phyloP scores from a whole-genome alignment of 2,888 invertebrate species.

The Dorcus hopei region DNA sequence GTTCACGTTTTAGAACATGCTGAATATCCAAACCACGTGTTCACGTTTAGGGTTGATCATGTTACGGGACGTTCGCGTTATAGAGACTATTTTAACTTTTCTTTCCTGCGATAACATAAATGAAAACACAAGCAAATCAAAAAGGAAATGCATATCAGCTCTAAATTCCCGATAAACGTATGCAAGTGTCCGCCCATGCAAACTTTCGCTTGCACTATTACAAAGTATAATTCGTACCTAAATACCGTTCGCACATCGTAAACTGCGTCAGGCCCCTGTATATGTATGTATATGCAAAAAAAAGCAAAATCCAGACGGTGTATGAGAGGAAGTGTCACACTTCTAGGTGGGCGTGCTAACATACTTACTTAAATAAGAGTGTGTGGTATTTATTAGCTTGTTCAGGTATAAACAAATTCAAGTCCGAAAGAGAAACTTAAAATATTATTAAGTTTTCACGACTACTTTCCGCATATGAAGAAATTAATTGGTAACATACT shows the following conservation, averaged over 20 bases:
- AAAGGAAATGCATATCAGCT: not conserved
- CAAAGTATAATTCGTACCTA: slow-evolving; percentile 19
- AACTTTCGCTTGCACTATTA: slow-evolving; percentile 17
- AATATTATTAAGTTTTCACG: not conserved
- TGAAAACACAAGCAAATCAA: not conserved
- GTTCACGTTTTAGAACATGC: too few species aligned
- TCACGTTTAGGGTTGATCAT: too few species aligned
- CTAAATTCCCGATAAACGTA: not conserved
- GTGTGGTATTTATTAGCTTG: slow-evolving; percentile 3
- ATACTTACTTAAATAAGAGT: not conserved
- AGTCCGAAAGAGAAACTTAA: not conserved
- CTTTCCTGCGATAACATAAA: not conserved
- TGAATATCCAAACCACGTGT: too few species aligned
- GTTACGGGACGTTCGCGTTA: too few species aligned
- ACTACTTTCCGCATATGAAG: not conserved
- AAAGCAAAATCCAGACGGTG: not conserved
- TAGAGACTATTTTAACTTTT: too few species aligned
- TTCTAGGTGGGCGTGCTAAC: slow-evolving; percentile 3
- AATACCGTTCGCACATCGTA: slow-evolving; percentile 17
- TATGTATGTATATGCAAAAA: not conserved
- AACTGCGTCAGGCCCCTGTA: not conserved
- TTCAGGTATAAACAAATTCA: slow-evolving; percentile 1
- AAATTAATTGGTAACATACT: too few species aligned
- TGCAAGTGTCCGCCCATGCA: slow-evolving; percentile 10
- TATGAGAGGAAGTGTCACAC: slow-evolving; percentile 6